phyloP scores from a whole-genome alignment of 2,797 vertebrate species.

The Periparus ater region DNA sequence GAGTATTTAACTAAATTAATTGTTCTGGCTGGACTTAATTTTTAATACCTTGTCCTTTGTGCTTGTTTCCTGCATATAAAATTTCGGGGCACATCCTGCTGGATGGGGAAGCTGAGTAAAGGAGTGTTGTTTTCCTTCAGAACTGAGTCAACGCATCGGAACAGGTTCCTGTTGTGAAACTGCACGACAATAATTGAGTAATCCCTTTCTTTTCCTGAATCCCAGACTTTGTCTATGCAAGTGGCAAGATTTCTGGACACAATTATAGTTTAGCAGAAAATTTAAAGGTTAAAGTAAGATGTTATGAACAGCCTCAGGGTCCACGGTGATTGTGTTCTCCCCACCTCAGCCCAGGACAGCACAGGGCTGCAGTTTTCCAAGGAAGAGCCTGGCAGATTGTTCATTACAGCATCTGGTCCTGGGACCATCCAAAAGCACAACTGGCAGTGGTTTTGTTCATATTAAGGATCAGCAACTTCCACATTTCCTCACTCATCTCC shows the following conservation, averaged over 20 bases:
- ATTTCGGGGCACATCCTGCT: accelerated
- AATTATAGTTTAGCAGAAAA: not conserved
- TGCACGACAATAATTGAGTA: not conserved
- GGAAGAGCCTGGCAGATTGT: accelerated
- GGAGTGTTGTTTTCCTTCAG: not conserved
- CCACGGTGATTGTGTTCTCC: accelerated
- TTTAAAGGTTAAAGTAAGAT: not conserved
- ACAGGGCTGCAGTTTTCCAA: not conserved
- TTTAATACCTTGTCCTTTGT: not conserved
- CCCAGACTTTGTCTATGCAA: not conserved
- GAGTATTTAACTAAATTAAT: not conserved
- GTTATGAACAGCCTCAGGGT: not conserved
- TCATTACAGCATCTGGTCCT: not conserved
- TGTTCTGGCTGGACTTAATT: not conserved
- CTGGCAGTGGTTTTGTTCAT: not conserved
- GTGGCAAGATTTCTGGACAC: not conserved
- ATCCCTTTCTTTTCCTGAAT: not conserved
- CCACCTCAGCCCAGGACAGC: not conserved
- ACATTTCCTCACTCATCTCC: not conserved
- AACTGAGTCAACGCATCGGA: not conserved
- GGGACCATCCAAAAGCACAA: not conserved
- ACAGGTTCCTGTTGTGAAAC: not conserved
- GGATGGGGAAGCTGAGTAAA: not conserved
- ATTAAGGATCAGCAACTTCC: not conserved
- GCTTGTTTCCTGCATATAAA: not conserved